Conservation (phyloP, 2,113 vertebrate genomes). For the Misgurnus anguillicaudatus region DNA sequence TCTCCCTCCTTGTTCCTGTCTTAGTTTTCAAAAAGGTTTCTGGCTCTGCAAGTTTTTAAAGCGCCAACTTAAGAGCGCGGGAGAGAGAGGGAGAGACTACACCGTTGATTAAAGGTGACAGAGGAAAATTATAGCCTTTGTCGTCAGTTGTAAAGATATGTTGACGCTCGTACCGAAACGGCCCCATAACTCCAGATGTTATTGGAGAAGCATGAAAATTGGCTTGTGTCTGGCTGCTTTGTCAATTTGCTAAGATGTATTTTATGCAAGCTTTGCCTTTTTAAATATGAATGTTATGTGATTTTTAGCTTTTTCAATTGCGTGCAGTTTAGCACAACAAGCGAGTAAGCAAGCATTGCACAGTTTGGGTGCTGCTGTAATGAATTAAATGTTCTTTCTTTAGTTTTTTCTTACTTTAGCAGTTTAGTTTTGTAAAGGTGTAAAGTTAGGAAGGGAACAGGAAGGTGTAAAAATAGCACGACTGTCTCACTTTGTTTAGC, state of each 20-base stretch:
- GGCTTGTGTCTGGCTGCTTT: neutral
- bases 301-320: neutral
- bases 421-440: conserved; percentile 53
- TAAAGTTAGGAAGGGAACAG: conserved; percentile 37
- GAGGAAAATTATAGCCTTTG: conserved; percentile 32
- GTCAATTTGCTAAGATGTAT: neutral
- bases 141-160: conserved; percentile 8
- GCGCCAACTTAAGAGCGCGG: neutral
- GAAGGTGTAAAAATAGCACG: conserved; percentile 54
- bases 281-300: conserved; percentile 2
- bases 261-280: neutral
- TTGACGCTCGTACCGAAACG: neutral
- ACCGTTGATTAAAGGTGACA: conserved; percentile 33
- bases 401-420: neutral
- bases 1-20: conserved; percentile 67
- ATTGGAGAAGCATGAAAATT: conserved; percentile 32
- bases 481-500: conserved; percentile 60
- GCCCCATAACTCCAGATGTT: conserved; percentile 36
- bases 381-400: conserved; percentile 11
- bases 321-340: conserved; percentile 40
- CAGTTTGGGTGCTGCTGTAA: conserved; percentile 49
- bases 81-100: conserved; percentile 53
- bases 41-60: conserved; percentile 15
- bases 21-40: conserved; percentile 56
- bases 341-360: conserved; percentile 53